Conservation (phyloP, 2,888 invertebrate species). For the Fragum fragum region DNA sequence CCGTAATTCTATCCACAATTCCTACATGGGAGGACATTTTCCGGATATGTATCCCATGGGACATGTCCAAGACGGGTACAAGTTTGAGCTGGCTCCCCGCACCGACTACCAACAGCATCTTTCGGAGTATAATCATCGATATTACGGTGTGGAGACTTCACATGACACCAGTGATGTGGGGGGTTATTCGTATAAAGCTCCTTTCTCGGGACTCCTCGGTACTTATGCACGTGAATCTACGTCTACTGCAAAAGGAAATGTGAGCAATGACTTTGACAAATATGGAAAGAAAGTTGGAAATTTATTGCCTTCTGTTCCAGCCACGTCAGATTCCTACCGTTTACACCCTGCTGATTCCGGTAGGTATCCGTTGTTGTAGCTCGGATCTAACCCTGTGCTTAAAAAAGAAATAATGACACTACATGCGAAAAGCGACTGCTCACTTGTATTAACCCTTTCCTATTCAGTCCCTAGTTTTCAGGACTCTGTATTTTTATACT, state of each 20-base stretch:
- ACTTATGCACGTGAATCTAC: conserved; percentile 44
- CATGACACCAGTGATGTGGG: background rate
- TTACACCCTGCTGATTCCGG: background rate
- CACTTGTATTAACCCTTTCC: too few species aligned
- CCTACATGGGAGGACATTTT: conserved; percentile 1
- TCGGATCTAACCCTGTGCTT: too few species aligned
- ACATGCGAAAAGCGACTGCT: too few species aligned
- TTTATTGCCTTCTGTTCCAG: background rate
- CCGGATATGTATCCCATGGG: conserved; percentile 15
- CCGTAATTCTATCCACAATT: conserved; percentile 4
- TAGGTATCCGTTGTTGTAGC: background rate
- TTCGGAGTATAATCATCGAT: conserved; percentile 13
- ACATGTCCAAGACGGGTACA: conserved; percentile 8
- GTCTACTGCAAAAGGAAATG: background rate
- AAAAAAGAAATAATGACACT: too few species aligned
- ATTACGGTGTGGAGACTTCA: conserved; percentile 1
- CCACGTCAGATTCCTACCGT: background rate
- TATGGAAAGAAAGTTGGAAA: background rate
- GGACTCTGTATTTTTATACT: too few species aligned
- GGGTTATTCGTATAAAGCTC: conserved; percentile 31
- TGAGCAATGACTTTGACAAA: background rate
- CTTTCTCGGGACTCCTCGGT: conserved; percentile 47
- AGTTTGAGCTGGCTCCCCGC: background rate
- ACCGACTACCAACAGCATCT: background rate
- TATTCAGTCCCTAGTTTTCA: too few species aligned